Conservation (phyloP, 2,888 invertebrate species). For the Diloba caeruleocephala region DNA sequence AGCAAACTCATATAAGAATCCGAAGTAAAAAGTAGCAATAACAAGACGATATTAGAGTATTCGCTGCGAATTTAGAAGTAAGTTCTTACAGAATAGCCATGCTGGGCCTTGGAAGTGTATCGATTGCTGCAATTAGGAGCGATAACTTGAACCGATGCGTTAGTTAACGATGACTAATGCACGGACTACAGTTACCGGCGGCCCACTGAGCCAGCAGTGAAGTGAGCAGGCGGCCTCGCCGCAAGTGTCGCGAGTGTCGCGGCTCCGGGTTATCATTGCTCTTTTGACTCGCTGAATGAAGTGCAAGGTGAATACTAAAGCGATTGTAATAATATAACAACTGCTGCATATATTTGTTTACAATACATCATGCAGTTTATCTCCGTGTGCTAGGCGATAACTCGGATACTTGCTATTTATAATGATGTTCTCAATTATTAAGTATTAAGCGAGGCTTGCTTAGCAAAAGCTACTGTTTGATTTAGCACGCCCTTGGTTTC, state of each 20-base stretch:
- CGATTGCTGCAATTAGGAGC: not conserved
- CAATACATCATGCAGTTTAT: conserved; percentile 4
- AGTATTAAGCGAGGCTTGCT: too few relatives aligned
- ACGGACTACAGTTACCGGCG: not conserved
- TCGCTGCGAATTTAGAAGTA: too few relatives aligned
- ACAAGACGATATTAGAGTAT: too few relatives aligned
- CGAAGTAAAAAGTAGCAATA: too few relatives aligned
- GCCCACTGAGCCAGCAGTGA: conserved; percentile 34
- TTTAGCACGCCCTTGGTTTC: too few relatives aligned
- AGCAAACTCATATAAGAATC: too few relatives aligned
- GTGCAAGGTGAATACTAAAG: conserved; percentile 50
- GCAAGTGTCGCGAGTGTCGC: conserved; percentile 1
- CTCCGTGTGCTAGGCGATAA: conserved; percentile 10
- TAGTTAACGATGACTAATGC: conserved; percentile 5
- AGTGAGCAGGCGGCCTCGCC: conserved; percentile 45
- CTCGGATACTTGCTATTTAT: not conserved
- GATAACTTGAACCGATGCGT: not conserved
- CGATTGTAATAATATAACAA: conserved; percentile 12
- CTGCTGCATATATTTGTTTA: conserved; percentile 9
- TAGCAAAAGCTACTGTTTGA: too few relatives aligned
- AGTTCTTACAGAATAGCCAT: too few relatives aligned
- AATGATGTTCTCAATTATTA: too few relatives aligned
- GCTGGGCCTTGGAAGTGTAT: not conserved
- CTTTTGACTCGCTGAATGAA: conserved; percentile 47
- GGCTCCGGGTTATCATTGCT: conserved; percentile 37